Percentiles rank a stretch among this genome's conserved stretches.
Evolutionary conservation across 2,888 invertebrate species (phyloP).

Genomic region (Drosophila austrosaltans): DNA sequence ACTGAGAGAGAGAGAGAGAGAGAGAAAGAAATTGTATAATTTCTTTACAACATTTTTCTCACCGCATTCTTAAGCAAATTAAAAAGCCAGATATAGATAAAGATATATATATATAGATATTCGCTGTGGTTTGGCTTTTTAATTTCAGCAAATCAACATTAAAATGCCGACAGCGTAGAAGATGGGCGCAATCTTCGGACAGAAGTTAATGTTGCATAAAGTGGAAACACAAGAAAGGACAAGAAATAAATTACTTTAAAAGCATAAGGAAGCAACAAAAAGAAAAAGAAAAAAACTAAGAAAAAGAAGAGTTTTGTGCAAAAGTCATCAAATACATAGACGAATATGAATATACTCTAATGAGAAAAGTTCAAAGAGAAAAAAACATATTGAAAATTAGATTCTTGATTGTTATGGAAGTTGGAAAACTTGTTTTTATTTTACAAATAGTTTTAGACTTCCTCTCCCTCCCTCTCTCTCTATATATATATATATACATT

Average conservation of each 20-base stretch:
- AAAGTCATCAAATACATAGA: neutral
- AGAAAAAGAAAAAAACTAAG: neutral
- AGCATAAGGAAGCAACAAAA: slow-evolving; percentile 13
- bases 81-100: neutral
- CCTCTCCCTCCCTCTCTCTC: no score
- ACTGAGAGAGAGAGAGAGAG: neutral
- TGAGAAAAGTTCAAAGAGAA: neutral
- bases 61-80: slow-evolving; percentile 12
- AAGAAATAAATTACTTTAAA: slow-evolving; percentile 50
- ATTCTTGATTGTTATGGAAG: no score
- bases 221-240: slow-evolving; percentile 45
- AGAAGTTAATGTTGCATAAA: slow-evolving; percentile 66
- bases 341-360: neutral
- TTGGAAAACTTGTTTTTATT: no score
- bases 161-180: slow-evolving; percentile 1
- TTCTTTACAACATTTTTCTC: slow-evolving; percentile 10
- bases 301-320: neutral
- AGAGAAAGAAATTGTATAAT: slow-evolving; percentile 2
- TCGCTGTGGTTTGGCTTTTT: slow-evolving; percentile 11
- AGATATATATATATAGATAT: neutral
- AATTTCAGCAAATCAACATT: slow-evolving; percentile 12
- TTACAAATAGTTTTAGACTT: no score
- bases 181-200: slow-evolving; percentile 33
- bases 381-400: no score
- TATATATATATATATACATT: no score